phyloP scores from a whole-genome alignment of 2,113 vertebrate genomes.

The Lipophrys pholis region DNA sequence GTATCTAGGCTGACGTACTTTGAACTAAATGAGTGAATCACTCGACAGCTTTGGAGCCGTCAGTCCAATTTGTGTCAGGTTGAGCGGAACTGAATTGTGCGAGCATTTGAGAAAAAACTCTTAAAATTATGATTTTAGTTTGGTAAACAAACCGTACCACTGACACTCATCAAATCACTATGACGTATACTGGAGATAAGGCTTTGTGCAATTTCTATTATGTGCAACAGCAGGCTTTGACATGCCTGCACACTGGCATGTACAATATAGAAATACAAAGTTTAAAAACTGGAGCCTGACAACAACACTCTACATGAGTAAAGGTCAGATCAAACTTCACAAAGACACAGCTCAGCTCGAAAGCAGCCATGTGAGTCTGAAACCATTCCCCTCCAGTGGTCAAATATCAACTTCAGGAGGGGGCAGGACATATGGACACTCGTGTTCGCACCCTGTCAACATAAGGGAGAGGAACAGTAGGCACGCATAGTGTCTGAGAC shows the following conservation, averaged over 20 bases:
- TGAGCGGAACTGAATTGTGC: not conserved
- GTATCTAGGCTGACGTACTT: not conserved
- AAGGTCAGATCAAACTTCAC: not conserved
- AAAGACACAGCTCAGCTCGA: constrained; percentile 8
- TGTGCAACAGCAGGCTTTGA: too few relatives aligned
- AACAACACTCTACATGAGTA: not conserved
- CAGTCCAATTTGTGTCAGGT: not conserved
- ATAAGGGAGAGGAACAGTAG: constrained; percentile 16
- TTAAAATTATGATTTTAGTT: not conserved
- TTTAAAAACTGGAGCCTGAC: too few relatives aligned
- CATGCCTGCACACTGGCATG: not conserved
- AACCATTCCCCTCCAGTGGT: not conserved
- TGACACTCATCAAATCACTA: too few relatives aligned
- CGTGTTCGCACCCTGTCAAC: constrained; percentile 67
- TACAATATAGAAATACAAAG: constrained; percentile 5
- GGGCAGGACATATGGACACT: constrained; percentile 52
- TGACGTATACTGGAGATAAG: not conserved
- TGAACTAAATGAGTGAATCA: not conserved
- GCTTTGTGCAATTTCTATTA: not conserved
- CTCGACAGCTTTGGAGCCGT: not conserved
- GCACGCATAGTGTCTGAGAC: constrained; percentile 13
- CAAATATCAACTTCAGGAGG: constrained; percentile 38
- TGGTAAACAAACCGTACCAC: not conserved
- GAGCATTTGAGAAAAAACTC: not conserved
- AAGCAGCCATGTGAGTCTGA: constrained; percentile 28